These are phyloP conservation scores for Achroia grisella DNA, from an alignment of 1,140 invertebrate genomes.

Conservation along the genomic window DNA sequence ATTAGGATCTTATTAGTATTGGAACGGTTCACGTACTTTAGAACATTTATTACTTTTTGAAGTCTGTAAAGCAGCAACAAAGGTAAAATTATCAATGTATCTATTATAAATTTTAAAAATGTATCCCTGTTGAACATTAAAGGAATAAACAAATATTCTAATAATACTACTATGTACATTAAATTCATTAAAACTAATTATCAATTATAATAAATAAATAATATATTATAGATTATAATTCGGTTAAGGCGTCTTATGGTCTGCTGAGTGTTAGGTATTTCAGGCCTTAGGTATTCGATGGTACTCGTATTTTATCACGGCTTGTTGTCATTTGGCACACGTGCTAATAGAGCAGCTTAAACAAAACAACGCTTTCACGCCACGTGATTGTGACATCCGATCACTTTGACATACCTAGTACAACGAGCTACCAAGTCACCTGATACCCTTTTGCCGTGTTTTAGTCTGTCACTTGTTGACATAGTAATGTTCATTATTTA, in stretches of 20 bases:
- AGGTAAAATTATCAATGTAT: too few relatives aligned
- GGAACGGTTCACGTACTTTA: too few relatives aligned
- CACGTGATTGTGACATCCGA: constrained; percentile 47
- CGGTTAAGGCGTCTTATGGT: constrained; percentile 50
- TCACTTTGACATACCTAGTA: constrained; percentile 40
- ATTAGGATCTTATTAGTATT: too few relatives aligned
- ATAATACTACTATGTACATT: too few relatives aligned
- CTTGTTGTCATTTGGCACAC: constrained; percentile 63
- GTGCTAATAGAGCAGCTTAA: constrained; percentile 42
- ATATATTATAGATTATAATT: constrained; percentile 45
- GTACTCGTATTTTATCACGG: constrained; percentile 50
- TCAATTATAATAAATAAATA: too few relatives aligned
- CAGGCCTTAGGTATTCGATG: constrained; percentile 19
- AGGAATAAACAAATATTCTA: too few relatives aligned
- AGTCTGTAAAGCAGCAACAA: too few relatives aligned
- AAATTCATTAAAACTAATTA: too few relatives aligned
- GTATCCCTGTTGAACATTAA: too few relatives aligned
- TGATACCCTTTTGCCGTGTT: constrained; percentile 38
- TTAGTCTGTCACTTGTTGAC: constrained; percentile 2
- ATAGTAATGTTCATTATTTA: not conserved
- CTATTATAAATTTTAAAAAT: too few relatives aligned
- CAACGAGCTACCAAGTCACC: constrained; percentile 23
- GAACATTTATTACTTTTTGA: too few relatives aligned
- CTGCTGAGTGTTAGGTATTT: constrained; percentile 46
- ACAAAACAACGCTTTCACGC: constrained; percentile 63